Base-by-base conservation (phyloP, 2,113 vertebrate species). In the Alligator sinensis region DNA sequence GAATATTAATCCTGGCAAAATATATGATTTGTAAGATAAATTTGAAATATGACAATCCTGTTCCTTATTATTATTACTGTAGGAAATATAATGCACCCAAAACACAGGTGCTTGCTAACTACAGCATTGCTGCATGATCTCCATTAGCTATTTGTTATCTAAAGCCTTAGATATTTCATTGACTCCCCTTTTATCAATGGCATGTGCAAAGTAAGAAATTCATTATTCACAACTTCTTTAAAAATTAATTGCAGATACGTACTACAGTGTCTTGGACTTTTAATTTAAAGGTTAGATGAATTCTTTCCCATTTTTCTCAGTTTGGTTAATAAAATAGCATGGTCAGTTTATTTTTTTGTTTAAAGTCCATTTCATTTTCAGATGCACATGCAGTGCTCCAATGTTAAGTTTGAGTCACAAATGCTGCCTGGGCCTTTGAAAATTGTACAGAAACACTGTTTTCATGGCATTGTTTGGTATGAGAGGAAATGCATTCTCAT, bases 81-180 rank as follows among this genome's bases (percentile, higher is more conserved):
- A 47, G 47, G 47, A 47, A 47, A 47, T 47, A 47, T 47, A 47
- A 47, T 47, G 47, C 18, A 87, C 80, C 9, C 47, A 57, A 82
- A 95, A 80, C 68, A 85, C 68, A 93, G 78, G 54, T 22, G 77
- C 63, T 85, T 90, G 82, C 25, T 22, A 30, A 47, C 21, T 38
- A 87, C 57, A 0, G 2, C 28, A 47, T 47, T 30, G 77, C 83
- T 83, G 30, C 38, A 81, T 70, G 64, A 88, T 47, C 17, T 89
- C 75, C 82, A 64, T 68, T 25, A 91, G 70, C 80, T 80, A 87
- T 82, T 87, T 47, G 77, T 94, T 96, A 88, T 93, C 91, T 95
- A 90, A 82, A 72, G 38, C 77, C 95, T 76, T 21, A 18, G 24
- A 72, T 61, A 77, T 89, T 91, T 85, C 74, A 82, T 55, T 83